Conservation (phyloP, 1,140 invertebrate species). For the Macrocentrus cingulum region DNA sequence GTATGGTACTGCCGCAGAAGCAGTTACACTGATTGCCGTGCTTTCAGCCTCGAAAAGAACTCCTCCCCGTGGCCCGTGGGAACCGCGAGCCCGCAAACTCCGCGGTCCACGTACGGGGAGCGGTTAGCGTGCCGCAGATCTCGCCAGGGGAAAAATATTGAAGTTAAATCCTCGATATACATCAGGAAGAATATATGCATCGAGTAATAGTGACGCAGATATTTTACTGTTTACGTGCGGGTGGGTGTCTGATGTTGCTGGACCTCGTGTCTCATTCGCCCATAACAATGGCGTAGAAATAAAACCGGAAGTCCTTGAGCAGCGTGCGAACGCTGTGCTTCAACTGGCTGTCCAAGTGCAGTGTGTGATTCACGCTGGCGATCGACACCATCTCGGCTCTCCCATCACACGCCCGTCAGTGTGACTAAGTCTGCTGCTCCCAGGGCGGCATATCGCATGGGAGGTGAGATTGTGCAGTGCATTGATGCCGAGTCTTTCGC, state of each 20-base stretch:
- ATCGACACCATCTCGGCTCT: slow-evolving; percentile 17
- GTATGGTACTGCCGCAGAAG: slow-evolving; percentile 46
- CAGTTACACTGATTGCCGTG: slow-evolving; percentile 55
- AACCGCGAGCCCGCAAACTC: slow-evolving; percentile 46
- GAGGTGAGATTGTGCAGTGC: slow-evolving; percentile 3
- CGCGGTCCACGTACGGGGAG: slow-evolving; percentile 36
- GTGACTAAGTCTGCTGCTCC: not conserved
- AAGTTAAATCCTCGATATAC: too few species aligned
- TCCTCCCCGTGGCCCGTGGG: slow-evolving; percentile 46
- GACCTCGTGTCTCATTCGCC: too few species aligned
- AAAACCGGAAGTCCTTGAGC: slow-evolving; percentile 15
- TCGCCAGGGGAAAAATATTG: too few species aligned
- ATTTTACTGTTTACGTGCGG: too few species aligned
- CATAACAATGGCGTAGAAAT: slow-evolving; percentile 5
- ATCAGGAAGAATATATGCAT: not conserved
- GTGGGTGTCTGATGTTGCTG: slow-evolving; percentile 1
- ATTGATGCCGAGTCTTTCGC: not conserved
- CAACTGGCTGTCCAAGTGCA: not conserved
- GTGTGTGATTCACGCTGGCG: slow-evolving; percentile 14
- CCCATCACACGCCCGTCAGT: slow-evolving; percentile 13
- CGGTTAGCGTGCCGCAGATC: not conserved
- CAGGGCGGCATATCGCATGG: slow-evolving; percentile 18
- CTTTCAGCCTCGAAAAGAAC: slow-evolving; percentile 54
- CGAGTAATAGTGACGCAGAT: too few species aligned
- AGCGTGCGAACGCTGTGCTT: slow-evolving; percentile 2